These are phyloP conservation scores for Allolobophora icterica DNA, from an alignment of 2,888 invertebrate genomes.

Conservation along the genomic window DNA sequence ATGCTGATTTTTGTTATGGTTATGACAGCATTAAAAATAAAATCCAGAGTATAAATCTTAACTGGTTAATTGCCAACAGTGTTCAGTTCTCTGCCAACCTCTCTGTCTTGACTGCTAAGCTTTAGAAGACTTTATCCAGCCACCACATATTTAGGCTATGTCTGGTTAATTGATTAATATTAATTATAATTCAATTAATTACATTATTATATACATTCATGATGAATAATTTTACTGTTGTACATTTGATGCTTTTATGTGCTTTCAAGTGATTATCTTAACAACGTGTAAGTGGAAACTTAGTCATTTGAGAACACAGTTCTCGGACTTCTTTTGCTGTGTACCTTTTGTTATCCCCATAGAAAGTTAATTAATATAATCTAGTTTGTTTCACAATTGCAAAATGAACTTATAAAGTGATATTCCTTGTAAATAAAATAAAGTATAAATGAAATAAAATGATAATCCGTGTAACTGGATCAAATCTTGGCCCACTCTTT, in stretches of 20 bases:
- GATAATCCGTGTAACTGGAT: not conserved
- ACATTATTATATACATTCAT: not conserved
- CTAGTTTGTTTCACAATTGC: not conserved
- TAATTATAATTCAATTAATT: constrained; percentile 4
- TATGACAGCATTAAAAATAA: no score
- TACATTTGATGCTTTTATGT: constrained; percentile 2
- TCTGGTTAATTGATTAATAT: not conserved
- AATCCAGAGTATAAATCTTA: no score
- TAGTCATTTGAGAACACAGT: not conserved
- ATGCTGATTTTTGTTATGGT: no score
- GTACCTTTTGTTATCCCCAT: not conserved
- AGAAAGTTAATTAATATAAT: not conserved
- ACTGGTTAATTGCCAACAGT: no score
- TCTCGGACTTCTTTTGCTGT: not conserved
- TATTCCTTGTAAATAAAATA: not conserved
- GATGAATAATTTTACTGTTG: not conserved
- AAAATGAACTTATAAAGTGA: not conserved
- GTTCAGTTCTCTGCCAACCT: no score
- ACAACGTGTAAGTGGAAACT: constrained; percentile 26
- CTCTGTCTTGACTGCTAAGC: no score
- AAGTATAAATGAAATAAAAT: not conserved
- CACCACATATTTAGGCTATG: not conserved
- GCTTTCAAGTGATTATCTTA: constrained; percentile 25
- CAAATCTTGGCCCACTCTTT: not conserved
- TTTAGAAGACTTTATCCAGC: not conserved